Conservation (phyloP, 2,113 vertebrate genomes). For the Hipposideros armiger region DNA sequence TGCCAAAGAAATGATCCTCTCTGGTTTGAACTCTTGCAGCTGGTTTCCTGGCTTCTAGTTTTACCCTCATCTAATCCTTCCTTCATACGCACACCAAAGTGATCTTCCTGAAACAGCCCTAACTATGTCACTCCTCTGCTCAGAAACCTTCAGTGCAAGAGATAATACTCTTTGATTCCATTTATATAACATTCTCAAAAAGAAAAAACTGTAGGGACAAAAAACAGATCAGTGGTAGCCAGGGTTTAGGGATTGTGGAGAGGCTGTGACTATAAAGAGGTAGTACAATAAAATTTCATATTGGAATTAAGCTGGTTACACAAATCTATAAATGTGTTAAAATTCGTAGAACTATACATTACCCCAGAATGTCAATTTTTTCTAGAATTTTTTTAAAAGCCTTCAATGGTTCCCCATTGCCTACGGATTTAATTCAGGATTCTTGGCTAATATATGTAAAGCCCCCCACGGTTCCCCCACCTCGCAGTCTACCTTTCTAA, state of each 20-base stretch:
- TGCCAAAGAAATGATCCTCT: slow-evolving; percentile 31
- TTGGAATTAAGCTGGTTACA: neutral
- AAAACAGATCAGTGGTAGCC: neutral
- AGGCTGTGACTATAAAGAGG: neutral
- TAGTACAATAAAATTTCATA: neutral
- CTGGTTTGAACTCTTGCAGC: slow-evolving; percentile 52
- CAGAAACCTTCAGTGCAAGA: neutral
- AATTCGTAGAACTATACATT: neutral
- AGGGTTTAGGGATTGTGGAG: neutral
- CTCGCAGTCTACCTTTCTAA: neutral
- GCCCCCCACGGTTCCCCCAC: neutral
- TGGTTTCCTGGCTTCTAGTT: slow-evolving; percentile 38
- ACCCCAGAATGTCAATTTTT: neutral
- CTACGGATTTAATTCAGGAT: neutral
- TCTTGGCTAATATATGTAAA: neutral
- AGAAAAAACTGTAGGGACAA: slow-evolving; percentile 16
- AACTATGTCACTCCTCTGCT: neutral
- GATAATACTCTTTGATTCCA: neutral
- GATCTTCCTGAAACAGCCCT: slow-evolving; percentile 39
- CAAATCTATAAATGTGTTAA: neutral
- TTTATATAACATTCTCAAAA: slow-evolving; percentile 40
- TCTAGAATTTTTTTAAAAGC: neutral
- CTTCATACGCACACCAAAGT: slow-evolving; percentile 15
- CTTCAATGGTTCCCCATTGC: neutral
- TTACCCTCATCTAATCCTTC: slow-evolving; percentile 1